Percentiles rank a stretch among this genome's conserved stretches.
Conservation (phyloP, 2,797 vertebrate species). For the Myotis myotis region DNA sequence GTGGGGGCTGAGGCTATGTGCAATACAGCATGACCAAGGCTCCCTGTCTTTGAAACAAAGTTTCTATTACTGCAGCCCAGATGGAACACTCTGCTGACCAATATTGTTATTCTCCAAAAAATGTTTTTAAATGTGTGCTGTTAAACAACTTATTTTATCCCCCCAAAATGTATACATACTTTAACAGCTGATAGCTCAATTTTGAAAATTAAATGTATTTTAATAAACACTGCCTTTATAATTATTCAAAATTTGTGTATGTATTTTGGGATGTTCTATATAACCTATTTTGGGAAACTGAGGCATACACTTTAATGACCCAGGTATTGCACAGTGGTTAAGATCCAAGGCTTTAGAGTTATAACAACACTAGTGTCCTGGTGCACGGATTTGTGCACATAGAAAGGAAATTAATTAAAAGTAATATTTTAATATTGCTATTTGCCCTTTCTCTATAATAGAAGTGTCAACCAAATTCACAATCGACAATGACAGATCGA, state of each 20-base stretch:
- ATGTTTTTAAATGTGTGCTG: neutral
- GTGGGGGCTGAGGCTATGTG: neutral
- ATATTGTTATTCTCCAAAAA: slow-evolving; percentile 24
- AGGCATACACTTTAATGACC: neutral
- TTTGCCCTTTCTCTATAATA: too few relatives aligned
- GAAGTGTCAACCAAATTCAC: too few relatives aligned
- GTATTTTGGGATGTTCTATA: neutral
- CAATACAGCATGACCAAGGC: neutral
- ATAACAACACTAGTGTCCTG: neutral
- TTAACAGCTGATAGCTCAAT: neutral
- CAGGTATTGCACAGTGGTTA: neutral
- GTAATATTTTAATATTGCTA: too few relatives aligned
- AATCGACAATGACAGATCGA: too few relatives aligned
- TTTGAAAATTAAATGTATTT: neutral
- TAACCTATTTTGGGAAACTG: slow-evolving; percentile 6
- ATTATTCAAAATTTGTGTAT: neutral
- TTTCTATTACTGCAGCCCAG: slow-evolving; percentile 25
- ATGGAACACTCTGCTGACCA: neutral
- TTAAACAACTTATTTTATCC: neutral
- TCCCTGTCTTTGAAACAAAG: slow-evolving; percentile 55
- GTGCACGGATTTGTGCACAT: too few relatives aligned
- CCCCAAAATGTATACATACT: neutral
- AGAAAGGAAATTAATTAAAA: too few relatives aligned
- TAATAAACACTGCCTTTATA: neutral
- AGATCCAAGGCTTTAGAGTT: neutral